Evolutionary conservation across 2,113 vertebrate genomes (phyloP), one percentile per base, ranked within the genome.

Genomic region (Pangasianodon hypophthalmus): DNA sequence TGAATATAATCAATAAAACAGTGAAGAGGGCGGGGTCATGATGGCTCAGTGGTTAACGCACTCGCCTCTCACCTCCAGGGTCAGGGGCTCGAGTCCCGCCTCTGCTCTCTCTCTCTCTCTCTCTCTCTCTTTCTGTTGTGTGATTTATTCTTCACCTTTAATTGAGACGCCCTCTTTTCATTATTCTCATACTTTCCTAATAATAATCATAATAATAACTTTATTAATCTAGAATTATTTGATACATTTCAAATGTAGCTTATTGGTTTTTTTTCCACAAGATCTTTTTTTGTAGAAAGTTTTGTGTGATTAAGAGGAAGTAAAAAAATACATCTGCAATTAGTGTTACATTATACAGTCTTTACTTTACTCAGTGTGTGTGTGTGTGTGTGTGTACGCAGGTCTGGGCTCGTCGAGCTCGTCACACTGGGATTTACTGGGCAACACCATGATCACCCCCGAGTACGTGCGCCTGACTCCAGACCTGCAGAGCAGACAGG

Each of bases 401-500:
- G 98, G 97, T 41, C 93, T 98, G 91, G 97, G 98, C 32, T 97
- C 97, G 21, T 95, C 97, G 48, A 96, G 95, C 73, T 97, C 97
- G 1, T 97, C 97, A 0, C 95, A 98, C 85, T 99, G 98, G 98
- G 98, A 99, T 87, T 94, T 99, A 86, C 95, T 96, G 96, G 98
- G 98, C 83, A 98, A 96, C 32, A 96, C 97, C 56, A 96, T 99
- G 96, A 96, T 98, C 73, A 98, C 97, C 29, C 96, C 97, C 5
- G 97, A 99, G 80, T 93, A 97, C 62, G 95, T 98, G 83, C 96
- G 98, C 48, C 96, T 99, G 88, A 99, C 98, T 6, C 97, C 98
- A 16, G 98, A 99, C 92, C 90, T 96, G 93, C 98, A 98, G 95
- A 98, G 98, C 96, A 96, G 98, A 95, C 97, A 97, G 92, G 98